Percentiles rank a stretch among this genome's conserved stretches.
These are phyloP conservation scores for Merluccius polli DNA, from an alignment of 2,797 vertebrate species.

Conservation along the genomic window DNA sequence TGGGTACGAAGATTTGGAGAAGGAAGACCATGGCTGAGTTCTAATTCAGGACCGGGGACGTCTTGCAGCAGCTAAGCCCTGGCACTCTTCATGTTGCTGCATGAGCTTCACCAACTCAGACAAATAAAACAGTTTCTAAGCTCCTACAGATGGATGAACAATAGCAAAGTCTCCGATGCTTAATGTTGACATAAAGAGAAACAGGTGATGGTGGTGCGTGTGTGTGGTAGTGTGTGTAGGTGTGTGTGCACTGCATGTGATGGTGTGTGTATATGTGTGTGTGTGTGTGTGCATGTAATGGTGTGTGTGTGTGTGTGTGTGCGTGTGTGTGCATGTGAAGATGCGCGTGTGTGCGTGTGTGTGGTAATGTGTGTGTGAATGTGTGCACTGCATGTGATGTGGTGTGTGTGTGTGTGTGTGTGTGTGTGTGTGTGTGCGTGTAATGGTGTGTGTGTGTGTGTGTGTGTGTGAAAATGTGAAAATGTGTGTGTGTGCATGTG, in stretches of 20 bases:
- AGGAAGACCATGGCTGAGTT: slow-evolving; percentile 33
- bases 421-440: not conserved
- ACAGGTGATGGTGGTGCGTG: not conserved
- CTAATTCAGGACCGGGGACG: slow-evolving; percentile 35
- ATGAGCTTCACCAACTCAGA: slow-evolving; percentile 29
- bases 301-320: not conserved
- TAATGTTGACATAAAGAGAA: not conserved
- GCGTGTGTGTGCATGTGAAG: too few species aligned
- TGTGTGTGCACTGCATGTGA: too few species aligned
- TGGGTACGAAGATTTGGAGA: slow-evolving; percentile 12
- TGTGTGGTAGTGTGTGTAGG: not conserved
- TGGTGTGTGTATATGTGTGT: too few species aligned
- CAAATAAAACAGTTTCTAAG: slow-evolving; percentile 52
- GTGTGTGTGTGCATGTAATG: not conserved
- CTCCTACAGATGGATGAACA: slow-evolving; percentile 38
- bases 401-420: not conserved
- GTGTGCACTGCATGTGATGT: not conserved
- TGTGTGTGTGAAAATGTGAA: too few species aligned
- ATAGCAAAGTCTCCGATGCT: slow-evolving; percentile 23
- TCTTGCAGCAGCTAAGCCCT: slow-evolving; percentile 29
- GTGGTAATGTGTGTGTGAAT: not conserved
- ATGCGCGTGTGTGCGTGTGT: too few species aligned
- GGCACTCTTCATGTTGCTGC: slow-evolving; percentile 32
- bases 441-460: too few species aligned
- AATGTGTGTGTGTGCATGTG: too few species aligned